Percentiles rank a stretch among this genome's conserved stretches.
Evolutionary conservation across 2,888 invertebrate genomes (phyloP).

Genomic region (Drosophila merina): DNA sequence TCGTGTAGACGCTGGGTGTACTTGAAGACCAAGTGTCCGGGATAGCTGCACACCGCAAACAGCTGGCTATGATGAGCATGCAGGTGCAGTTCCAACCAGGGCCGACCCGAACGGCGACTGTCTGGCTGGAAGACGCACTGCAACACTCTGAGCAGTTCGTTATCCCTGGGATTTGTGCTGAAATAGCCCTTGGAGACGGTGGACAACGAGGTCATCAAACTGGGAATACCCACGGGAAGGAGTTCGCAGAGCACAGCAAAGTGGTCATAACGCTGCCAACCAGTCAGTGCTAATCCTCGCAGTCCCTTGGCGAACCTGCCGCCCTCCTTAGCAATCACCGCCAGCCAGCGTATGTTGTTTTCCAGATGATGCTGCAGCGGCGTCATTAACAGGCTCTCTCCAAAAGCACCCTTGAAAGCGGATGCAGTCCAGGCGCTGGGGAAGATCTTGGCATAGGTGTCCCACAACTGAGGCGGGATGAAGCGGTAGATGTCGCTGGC

Average conservation of each 20-base stretch:
- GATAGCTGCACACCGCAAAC: constrained; percentile 87
- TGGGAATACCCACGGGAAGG: constrained; percentile 88
- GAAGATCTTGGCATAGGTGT: constrained; percentile 88
- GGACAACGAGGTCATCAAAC: constrained; percentile 86
- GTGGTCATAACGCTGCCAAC: constrained; percentile 87
- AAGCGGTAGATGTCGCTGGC: constrained; percentile 88
- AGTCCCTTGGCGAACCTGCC: constrained; percentile 84
- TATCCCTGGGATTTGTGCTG: constrained; percentile 85
- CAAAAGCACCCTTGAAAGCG: constrained; percentile 91
- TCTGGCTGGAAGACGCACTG: constrained; percentile 85
- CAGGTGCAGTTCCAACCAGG: constrained; percentile 86
- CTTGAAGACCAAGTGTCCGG: constrained; percentile 86
- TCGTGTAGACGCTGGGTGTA: constrained; percentile 83
- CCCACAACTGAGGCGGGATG: constrained; percentile 86
- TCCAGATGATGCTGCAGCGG: constrained; percentile 88
- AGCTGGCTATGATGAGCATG: constrained; percentile 87
- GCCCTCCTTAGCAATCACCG: constrained; percentile 87
- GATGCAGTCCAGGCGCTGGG: constrained; percentile 89
- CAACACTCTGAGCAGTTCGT: constrained; percentile 84
- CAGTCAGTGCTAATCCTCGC: constrained; percentile 82
- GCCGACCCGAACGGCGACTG: constrained; percentile 82
- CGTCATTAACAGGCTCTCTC: constrained; percentile 88
- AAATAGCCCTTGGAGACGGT: constrained; percentile 87
- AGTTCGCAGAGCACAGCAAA: constrained; percentile 89
- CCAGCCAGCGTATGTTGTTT: constrained; percentile 89